Evolutionary conservation across 2,888 invertebrate genomes (phyloP).

Genomic region (Sturmia bella): DNA sequence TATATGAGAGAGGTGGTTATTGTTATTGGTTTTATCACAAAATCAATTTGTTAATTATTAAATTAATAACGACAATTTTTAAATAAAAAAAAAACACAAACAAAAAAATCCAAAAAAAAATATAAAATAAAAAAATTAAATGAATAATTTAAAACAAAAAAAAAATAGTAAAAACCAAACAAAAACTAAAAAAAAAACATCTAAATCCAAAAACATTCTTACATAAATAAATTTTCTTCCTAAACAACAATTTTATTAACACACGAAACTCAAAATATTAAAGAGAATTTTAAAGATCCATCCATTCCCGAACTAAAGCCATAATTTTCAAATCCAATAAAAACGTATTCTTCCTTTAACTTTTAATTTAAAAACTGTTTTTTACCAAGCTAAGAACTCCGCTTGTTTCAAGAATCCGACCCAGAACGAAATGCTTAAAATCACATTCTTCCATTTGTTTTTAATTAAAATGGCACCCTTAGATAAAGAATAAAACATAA

Average conservation of each 20-base stretch:
- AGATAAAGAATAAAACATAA: slow-evolving; percentile 37
- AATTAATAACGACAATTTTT: slow-evolving; percentile 83
- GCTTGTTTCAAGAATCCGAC: slow-evolving; percentile 23
- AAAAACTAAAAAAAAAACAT: too few species aligned
- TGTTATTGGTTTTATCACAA: slow-evolving; percentile 83
- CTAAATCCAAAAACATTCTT: slow-evolving; percentile 53
- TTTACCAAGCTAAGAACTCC: neutral
- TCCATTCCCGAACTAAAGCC: too few species aligned
- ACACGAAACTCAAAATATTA: slow-evolving; percentile 3
- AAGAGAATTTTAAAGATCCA: too few species aligned
- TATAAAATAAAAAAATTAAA: slow-evolving; percentile 78
- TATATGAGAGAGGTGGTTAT: slow-evolving; percentile 83
- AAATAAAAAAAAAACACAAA: slow-evolving; percentile 77
- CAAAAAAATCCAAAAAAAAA: slow-evolving; percentile 74
- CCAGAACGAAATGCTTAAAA: slow-evolving; percentile 66
- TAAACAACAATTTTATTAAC: too few species aligned
- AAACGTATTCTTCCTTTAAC: neutral
- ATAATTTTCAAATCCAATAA: neutral
- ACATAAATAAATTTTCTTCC: neutral
- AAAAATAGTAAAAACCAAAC: slow-evolving; percentile 70
- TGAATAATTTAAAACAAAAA: slow-evolving; percentile 81
- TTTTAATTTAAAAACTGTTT: neutral
- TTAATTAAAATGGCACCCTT: slow-evolving; percentile 58
- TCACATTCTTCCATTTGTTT: slow-evolving; percentile 75
- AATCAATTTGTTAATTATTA: slow-evolving; percentile 83